phyloP scores from a whole-genome alignment of 2,113 vertebrate genomes.

The Trogon melanurus region DNA sequence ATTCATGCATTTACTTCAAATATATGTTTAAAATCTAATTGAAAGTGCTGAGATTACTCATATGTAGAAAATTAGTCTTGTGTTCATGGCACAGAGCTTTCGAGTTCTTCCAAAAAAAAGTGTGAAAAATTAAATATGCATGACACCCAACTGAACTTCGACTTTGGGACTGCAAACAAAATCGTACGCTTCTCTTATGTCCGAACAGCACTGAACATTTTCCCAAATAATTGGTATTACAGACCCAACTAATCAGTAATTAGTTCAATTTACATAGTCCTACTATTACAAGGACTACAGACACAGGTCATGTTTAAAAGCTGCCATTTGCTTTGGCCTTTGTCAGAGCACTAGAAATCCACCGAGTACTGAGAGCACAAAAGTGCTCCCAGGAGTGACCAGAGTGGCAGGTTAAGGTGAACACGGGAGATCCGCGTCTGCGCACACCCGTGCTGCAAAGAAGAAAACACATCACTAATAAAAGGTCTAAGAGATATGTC shows the following conservation, averaged over 20 bases:
- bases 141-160: not conserved
- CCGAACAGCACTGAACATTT: not conserved
- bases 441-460: not conserved
- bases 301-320: not conserved
- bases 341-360: not conserved
- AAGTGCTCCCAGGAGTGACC: not conserved
- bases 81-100: not conserved
- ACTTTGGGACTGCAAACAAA: not conserved
- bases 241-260: not conserved
- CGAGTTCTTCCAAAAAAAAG: accelerated
- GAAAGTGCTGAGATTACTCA: not conserved
- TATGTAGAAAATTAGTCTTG: not conserved
- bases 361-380: not conserved
- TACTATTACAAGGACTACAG: not conserved
- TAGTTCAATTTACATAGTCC: not conserved
- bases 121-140: not conserved
- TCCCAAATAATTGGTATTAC: not conserved
- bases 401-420: not conserved
- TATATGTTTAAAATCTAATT: not conserved
- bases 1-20: not conserved
- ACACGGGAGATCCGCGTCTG: accelerated
- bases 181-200: not conserved
- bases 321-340: not conserved
- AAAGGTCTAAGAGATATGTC: not conserved
- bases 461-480: not conserved